Evolutionary conservation across 2,888 invertebrate species (phyloP).

Genomic region (Microlaimidae sp.): DNA sequence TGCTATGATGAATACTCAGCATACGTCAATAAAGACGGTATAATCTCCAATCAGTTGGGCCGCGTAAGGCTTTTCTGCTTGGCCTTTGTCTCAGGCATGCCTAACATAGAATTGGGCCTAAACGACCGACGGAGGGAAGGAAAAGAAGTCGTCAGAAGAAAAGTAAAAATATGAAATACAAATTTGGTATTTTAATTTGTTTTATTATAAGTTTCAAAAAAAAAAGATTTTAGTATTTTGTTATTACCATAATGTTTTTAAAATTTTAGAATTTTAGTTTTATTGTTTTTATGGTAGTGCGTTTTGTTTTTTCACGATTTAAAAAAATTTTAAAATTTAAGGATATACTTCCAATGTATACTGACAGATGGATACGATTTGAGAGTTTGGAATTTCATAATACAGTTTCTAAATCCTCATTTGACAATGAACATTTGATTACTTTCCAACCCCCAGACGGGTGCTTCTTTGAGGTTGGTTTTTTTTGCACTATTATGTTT

Average conservation of each 20-base stretch:
- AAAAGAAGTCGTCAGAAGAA: slow-evolving; percentile 91
- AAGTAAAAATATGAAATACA: too few relatives aligned
- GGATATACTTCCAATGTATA: slow-evolving; percentile 49
- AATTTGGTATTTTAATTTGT: too few relatives aligned
- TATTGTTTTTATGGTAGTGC: too few relatives aligned
- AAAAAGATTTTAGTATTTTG: too few relatives aligned
- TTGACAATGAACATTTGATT: slow-evolving; percentile 46
- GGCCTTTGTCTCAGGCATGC: slow-evolving; percentile 89
- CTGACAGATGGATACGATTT: slow-evolving; percentile 96
- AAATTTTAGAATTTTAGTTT: too few relatives aligned
- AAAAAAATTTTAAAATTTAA: too few relatives aligned
- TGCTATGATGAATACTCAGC: slow-evolving; percentile 34
- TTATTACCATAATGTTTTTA: too few relatives aligned
- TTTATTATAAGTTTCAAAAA: too few relatives aligned
- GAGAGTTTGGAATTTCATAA: slow-evolving; percentile 88
- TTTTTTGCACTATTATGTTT: too few relatives aligned
- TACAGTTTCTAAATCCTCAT: slow-evolving; percentile 54
- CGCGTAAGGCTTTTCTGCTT: slow-evolving; percentile 84
- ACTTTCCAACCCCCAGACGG: slow-evolving; percentile 23
- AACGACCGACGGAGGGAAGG: slow-evolving; percentile 89
- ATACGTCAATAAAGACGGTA: slow-evolving; percentile 53
- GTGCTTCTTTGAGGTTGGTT: too few relatives aligned
- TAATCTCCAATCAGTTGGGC: slow-evolving; percentile 67
- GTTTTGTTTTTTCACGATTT: too few relatives aligned
- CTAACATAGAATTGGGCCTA: slow-evolving; percentile 83